phyloP scores from a whole-genome alignment of 1,140 invertebrate genomes.

The Paramacrobiotus metropolitanus region DNA sequence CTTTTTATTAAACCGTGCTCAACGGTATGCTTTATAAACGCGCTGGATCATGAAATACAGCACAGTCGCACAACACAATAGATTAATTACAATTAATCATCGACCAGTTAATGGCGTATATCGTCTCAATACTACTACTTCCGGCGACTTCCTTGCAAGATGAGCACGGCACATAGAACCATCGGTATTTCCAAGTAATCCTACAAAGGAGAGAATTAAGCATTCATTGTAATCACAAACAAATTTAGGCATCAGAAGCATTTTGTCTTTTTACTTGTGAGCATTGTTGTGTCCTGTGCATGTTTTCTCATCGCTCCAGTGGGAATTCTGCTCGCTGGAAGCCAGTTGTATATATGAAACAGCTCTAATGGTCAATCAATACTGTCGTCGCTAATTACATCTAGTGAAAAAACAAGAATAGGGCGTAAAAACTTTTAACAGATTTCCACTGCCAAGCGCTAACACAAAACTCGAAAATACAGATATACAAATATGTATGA shows the following conservation, averaged over 20 bases:
- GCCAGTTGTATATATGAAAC: neutral
- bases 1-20: no score
- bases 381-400: neutral
- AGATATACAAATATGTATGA: no score
- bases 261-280: neutral
- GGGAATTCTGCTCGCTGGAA: neutral
- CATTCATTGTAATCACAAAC: no score
- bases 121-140: neutral
- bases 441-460: neutral
- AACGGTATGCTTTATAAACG: no score
- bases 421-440: neutral
- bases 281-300: neutral
- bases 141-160: neutral
- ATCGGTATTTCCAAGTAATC: constrained; percentile 4
- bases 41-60: no score
- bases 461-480: no score
- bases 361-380: neutral
- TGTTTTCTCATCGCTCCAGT: neutral
- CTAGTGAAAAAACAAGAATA: neutral
- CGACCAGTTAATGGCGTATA: neutral
- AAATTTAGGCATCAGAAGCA: no score
- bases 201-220: neutral
- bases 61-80: no score
- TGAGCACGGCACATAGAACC: neutral
- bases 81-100: no score